A percentile compares a stretch with the other conserved stretches of the same genome.
Evolutionary conservation across 2,113 vertebrate genomes (phyloP).

Genomic region (Pseudopipra pipra): DNA sequence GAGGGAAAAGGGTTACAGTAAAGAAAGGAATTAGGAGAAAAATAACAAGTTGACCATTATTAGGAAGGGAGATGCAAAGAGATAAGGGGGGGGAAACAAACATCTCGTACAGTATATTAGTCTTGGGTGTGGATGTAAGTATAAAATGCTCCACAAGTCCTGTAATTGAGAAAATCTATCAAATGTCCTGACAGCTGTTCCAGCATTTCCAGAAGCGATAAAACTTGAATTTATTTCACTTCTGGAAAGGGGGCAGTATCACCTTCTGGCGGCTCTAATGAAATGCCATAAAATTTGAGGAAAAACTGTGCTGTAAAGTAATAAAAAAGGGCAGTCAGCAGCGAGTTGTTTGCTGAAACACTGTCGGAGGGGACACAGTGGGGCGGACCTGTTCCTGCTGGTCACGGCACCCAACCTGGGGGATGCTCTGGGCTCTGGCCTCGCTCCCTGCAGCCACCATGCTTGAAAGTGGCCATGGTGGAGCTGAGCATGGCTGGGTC

Average conservation of each 20-base stretch:
- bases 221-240: constrained; percentile 86
- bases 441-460: fast-evolving
- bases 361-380: background rate
- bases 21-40: constrained; percentile 36
- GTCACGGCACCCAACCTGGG: background rate
- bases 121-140: constrained; percentile 77
- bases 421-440: background rate
- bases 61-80: constrained; percentile 67
- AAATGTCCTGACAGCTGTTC: constrained; percentile 81
- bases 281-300: constrained; percentile 85
- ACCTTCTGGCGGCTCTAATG: constrained; percentile 85
- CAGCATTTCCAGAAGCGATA: constrained; percentile 84
- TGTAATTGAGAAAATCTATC: constrained; percentile 88
- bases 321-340: constrained; percentile 79
- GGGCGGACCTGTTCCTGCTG: fast-evolving
- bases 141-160: constrained; percentile 84
- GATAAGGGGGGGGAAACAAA: constrained; percentile 44
- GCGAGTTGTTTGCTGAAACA: constrained; percentile 67
- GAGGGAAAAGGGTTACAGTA: constrained; percentile 42
- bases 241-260: constrained; percentile 84
- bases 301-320: constrained; percentile 83
- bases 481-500: fast-evolving
- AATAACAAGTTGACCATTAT: constrained; percentile 72
- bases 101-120: constrained; percentile 53
- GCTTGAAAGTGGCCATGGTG: fast-evolving